Evolutionary conservation across 1,140 invertebrate species (phyloP), one percentile per base, ranked within the genome.

Genomic region (Aphis craccivora): DNA sequence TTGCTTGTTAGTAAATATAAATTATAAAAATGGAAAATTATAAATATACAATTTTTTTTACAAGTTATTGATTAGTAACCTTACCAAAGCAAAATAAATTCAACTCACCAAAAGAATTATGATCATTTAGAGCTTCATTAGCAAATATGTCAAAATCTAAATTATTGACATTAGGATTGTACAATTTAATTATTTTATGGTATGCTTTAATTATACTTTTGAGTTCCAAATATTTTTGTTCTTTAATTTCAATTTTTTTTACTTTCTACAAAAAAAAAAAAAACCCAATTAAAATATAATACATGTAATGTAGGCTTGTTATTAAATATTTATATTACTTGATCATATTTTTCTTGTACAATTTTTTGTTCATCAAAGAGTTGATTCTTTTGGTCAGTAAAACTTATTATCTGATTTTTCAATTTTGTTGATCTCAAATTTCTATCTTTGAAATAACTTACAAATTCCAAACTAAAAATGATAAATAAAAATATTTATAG

Each of bases 371-470:
- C 96, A 94, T 97, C 96, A 94, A 97, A 95, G 90, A 98, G 95
- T 94, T 96, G 96, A 91, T 96, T 96, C 95, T 99, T 98, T 87
- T 97, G 96, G 45, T 97, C 96, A 0, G 98, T 95, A 40, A 98
- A 96, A 91, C 98, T 96, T 94, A 97, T 97, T 3, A 98, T 95
- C 40, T 97, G 97, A 9, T 96, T 95, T 94, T 98, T 97, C 96
- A 99, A 96, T 8, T 97, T 97, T 2, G 97, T 96, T n/a, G 98
- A 96, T 20, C 98, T 91, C 22, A 87, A 51, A 89, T 98, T 97
- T 67, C 98, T 96, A 96, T 99, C 98, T 83, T 99, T 95, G 95
- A 98, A 99, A 95, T 99, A 99, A 23, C 97, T 98, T 81, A 99
- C 97, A 95, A 99, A 99, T 95, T 99, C 99, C 0, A 99, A 97